Conservation (phyloP, 2,888 invertebrate species). For the Torymus aiolomorphi region DNA sequence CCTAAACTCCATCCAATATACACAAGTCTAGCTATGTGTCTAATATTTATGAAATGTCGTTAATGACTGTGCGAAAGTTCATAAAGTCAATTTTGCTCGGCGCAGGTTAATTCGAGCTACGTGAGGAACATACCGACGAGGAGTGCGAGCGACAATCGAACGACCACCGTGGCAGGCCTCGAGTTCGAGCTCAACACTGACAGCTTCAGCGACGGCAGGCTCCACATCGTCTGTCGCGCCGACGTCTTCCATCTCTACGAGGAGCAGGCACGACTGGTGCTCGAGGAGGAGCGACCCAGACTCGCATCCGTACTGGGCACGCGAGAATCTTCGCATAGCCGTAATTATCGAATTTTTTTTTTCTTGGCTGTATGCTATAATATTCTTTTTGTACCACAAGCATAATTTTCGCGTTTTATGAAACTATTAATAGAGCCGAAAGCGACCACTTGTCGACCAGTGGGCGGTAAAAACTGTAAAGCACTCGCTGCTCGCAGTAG, state of each 20-base stretch:
- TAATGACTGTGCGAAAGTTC: too few relatives aligned
- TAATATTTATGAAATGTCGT: too few relatives aligned
- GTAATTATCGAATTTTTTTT: constrained; percentile 57
- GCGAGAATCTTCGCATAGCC: constrained; percentile 78
- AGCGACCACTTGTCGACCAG: too few relatives aligned
- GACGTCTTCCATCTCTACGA: constrained; percentile 83
- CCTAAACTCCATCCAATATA: too few relatives aligned
- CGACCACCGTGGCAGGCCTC: constrained; percentile 77
- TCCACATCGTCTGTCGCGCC: constrained; percentile 82
- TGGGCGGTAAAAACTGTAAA: too few relatives aligned
- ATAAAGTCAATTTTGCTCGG: not conserved
- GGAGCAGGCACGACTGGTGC: constrained; percentile 79
- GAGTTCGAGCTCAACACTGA: constrained; percentile 81
- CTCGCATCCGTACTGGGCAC: constrained; percentile 86
- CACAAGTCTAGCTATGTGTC: too few relatives aligned
- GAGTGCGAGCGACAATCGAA: constrained; percentile 63
- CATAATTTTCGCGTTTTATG: too few relatives aligned
- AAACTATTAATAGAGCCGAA: too few relatives aligned
- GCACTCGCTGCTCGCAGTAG: too few relatives aligned
- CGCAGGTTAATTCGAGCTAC: constrained; percentile 73
- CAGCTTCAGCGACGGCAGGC: constrained; percentile 81
- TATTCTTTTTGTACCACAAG: too few relatives aligned
- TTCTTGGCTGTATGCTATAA: too few relatives aligned
- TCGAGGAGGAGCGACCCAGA: constrained; percentile 86
- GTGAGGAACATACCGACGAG: constrained; percentile 60